Conservation (phyloP, 2,888 invertebrate species). For the Esperia sulphurella region DNA sequence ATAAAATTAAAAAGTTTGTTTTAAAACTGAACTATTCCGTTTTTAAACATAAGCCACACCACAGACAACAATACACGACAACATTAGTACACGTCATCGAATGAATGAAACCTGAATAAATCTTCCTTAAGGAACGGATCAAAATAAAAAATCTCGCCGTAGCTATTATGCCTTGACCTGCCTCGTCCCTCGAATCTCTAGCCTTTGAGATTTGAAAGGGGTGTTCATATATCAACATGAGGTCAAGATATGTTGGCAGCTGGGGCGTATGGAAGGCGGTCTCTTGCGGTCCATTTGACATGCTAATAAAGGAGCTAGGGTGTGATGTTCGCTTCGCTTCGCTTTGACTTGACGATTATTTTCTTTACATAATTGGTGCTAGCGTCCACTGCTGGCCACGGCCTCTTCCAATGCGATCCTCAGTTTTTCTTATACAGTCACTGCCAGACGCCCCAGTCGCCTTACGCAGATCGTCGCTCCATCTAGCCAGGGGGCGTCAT, state of each 20-base stretch:
- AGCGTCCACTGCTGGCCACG: too few relatives aligned
- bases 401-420: too few relatives aligned
- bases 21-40: background rate
- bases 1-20: background rate
- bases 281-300: constrained; percentile 32
- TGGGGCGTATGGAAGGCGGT: constrained; percentile 11
- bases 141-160: constrained; percentile 20
- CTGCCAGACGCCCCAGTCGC: too few relatives aligned
- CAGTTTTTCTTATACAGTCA: too few relatives aligned
- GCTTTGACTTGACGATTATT: constrained; percentile 3
- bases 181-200: background rate
- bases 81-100: constrained; percentile 28
- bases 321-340: constrained; percentile 4
- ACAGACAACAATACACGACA: background rate
- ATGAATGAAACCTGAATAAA: constrained; percentile 19
- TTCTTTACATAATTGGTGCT: too few relatives aligned
- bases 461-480: too few relatives aligned
- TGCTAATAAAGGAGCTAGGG: constrained; percentile 23
- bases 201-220: constrained; percentile 1
- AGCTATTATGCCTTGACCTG: constrained; percentile 16
- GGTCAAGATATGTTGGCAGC: constrained; percentile 20
- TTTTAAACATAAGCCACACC: background rate
- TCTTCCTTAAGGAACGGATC: constrained; percentile 14
- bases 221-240: constrained; percentile 7
- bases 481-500: too few relatives aligned